These are phyloP conservation scores for Rotaria magnacalcarata DNA, from an alignment of 2,888 invertebrate species.

Conservation along the genomic window DNA sequence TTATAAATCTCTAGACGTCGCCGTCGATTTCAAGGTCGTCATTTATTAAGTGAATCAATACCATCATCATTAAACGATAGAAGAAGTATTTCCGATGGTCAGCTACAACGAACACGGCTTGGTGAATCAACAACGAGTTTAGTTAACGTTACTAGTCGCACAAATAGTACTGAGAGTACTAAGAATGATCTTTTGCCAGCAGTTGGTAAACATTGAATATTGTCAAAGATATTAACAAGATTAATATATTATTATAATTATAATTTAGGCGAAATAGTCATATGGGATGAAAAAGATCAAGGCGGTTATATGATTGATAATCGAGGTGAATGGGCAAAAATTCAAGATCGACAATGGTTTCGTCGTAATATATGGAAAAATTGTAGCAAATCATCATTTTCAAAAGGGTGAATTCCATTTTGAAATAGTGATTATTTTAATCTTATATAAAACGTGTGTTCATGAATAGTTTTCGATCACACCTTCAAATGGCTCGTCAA, in stretches of 20 bases:
- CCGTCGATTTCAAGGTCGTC: background rate
- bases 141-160: background rate
- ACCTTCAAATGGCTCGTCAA: background rate
- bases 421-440: too few relatives aligned
- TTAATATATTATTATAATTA: background rate
- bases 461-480: background rate
- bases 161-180: constrained; percentile 8
- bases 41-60: background rate
- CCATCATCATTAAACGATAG: background rate
- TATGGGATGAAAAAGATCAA: constrained; percentile 45
- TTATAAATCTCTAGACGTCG: background rate
- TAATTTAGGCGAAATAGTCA: constrained; percentile 38
- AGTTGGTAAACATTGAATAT: constrained; percentile 7
- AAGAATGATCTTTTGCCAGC: constrained; percentile 44
- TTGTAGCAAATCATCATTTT: background rate
- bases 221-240: background rate
- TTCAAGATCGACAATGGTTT: constrained; percentile 22
- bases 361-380: background rate
- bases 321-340: constrained; percentile 41
- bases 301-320: constrained; percentile 45
- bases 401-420: background rate
- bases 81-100: background rate
- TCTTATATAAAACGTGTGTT: too few relatives aligned
- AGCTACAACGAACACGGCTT: background rate
- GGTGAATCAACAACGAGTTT: background rate